These are phyloP conservation scores for Molorchus minor DNA, from an alignment of 2,888 invertebrate species.

Conservation along the genomic window DNA sequence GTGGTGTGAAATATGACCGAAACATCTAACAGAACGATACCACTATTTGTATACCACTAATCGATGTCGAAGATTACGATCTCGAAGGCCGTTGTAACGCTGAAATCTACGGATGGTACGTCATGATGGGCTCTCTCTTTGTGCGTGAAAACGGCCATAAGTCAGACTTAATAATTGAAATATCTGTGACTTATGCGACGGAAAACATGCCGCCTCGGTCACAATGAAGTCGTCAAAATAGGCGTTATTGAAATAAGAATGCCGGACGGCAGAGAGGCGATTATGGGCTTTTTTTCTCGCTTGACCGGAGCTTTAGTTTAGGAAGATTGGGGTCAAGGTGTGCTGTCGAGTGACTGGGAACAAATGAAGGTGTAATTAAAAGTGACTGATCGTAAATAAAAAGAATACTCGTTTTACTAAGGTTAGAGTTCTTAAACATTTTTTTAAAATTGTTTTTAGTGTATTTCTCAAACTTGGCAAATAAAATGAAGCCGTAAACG, in stretches of 20 bases:
- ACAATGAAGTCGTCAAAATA: conserved; percentile 27
- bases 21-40: conserved; percentile 52
- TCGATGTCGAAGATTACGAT: conserved; percentile 26
- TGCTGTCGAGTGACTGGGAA: not conserved
- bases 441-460: too few relatives aligned
- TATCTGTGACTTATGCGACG: conserved; percentile 51
- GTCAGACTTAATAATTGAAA: conserved; percentile 49
- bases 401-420: too few relatives aligned
- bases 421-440: too few relatives aligned
- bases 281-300: not conserved
- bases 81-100: not conserved
- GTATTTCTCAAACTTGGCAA: too few relatives aligned
- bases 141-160: conserved; percentile 4
- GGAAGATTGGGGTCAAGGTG: not conserved
- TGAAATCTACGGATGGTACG: conserved; percentile 19
- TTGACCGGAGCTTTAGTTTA: not conserved
- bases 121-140: not conserved
- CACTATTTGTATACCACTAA: conserved; percentile 51
- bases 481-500: too few relatives aligned
- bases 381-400: too few relatives aligned
- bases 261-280: not conserved
- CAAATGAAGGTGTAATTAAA: too few relatives aligned
- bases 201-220: conserved; percentile 35
- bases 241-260: conserved; percentile 20
- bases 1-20: conserved; percentile 61